Evolutionary conservation across 64 coral and sea anemone genomes (phyloP).

Genomic region (Porites australiensis): DNA sequence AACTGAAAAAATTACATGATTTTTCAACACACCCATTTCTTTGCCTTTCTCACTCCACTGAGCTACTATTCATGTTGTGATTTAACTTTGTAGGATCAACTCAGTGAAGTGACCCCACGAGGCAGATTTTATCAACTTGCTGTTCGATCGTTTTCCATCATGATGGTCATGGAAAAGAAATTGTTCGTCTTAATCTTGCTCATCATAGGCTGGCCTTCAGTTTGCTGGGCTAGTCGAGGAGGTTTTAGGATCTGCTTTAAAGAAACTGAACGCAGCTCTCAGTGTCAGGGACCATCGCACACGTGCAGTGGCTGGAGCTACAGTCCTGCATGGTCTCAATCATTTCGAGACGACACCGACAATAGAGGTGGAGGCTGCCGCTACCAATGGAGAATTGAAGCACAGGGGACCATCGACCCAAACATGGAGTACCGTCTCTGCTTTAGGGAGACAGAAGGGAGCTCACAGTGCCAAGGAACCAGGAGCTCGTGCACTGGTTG

Average conservation of each 20-base stretch:
- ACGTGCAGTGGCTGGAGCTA: conserved; percentile 64
- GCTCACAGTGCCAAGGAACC: conserved; percentile 54
- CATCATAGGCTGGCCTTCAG: not conserved
- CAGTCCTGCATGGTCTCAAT: conserved; percentile 33
- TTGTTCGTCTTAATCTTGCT: not conserved
- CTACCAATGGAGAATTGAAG: conserved; percentile 63
- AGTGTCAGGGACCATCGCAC: conserved; percentile 29
- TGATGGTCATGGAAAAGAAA: no score
- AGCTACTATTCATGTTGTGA: no score
- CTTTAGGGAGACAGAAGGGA: not conserved
- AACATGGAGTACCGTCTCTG: conserved; percentile 38
- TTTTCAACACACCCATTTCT: no score
- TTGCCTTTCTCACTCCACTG: no score
- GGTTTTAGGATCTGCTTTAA: conserved; percentile 52
- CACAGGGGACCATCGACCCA: not conserved
- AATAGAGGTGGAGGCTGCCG: conserved; percentile 46
- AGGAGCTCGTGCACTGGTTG: conserved; percentile 52
- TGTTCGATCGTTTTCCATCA: no score
- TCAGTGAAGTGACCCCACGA: no score
- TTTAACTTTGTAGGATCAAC: no score
- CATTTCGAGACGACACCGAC: conserved; percentile 73
- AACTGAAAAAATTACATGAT: no score
- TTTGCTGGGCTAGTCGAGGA: not conserved
- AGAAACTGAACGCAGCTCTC: conserved; percentile 53
- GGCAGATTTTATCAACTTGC: no score